A percentile compares a stretch with the other conserved stretches of the same genome.
Evolutionary conservation across 2,888 invertebrate species (phyloP).

Genomic region (Brachyptera putata): DNA sequence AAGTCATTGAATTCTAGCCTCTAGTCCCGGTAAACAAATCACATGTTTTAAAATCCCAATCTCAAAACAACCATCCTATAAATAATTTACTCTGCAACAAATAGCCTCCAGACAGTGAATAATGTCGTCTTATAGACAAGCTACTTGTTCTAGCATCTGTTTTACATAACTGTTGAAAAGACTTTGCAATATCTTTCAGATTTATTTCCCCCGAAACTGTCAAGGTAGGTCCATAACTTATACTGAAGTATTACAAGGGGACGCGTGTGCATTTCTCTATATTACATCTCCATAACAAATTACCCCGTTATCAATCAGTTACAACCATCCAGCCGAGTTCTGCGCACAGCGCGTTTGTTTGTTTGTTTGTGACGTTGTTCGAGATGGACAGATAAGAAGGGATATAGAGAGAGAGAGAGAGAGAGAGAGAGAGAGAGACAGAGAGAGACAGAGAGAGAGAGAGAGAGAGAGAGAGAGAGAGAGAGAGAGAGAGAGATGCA

Average conservation of each 20-base stretch:
- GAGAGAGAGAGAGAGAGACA: too few species aligned
- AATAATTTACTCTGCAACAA: conserved; percentile 16
- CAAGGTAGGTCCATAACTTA: conserved; percentile 3
- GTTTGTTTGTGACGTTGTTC: conserved; percentile 11
- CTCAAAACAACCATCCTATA: too few species aligned
- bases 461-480: too few species aligned
- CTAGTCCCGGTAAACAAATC: too few species aligned
- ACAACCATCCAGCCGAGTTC: background rate
- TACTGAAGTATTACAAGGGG: background rate
- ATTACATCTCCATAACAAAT: conserved; percentile 17
- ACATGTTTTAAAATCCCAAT: too few species aligned
- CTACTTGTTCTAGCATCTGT: background rate
- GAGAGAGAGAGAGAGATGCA: too few species aligned
- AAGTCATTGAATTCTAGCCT: too few species aligned
- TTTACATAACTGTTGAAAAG: conserved; percentile 2
- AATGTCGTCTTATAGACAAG: conserved; percentile 7
- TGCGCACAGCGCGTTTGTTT: background rate
- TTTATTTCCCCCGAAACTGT: background rate
- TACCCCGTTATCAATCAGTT: conserved; percentile 18
- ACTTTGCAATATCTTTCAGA: background rate
- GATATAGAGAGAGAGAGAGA: background rate
- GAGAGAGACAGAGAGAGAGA: too few species aligned
- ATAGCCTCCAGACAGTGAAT: conserved; percentile 14
- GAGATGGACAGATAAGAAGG: conserved; percentile 10
- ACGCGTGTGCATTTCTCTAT: conserved; percentile 3